These are phyloP conservation scores for Cenopis cana DNA, from an alignment of 2,888 invertebrate species.

Conservation along the genomic window DNA sequence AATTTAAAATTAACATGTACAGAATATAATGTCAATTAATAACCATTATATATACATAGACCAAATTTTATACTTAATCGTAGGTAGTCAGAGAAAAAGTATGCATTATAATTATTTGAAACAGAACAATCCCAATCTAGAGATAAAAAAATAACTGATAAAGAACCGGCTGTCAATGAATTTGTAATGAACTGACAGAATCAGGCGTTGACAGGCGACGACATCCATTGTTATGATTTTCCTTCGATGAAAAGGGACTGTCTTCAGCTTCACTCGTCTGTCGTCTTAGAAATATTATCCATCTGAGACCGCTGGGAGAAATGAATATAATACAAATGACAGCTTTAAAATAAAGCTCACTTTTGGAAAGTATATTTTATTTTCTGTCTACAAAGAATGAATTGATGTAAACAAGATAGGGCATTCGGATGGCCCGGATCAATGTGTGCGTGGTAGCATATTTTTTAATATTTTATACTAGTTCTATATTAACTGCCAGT, in stretches of 20 bases:
- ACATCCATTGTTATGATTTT: constrained; percentile 65
- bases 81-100: too few relatives aligned
- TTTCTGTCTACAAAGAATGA: constrained; percentile 8
- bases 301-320: constrained; percentile 54
- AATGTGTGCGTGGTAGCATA: not conserved
- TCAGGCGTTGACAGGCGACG: constrained; percentile 67
- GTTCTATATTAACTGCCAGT: too few relatives aligned
- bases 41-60: too few relatives aligned
- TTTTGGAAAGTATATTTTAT: constrained; percentile 45
- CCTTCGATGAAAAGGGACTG: constrained; percentile 59
- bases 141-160: constrained; percentile 18
- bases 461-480: not conserved
- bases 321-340: constrained; percentile 57
- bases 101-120: not conserved
- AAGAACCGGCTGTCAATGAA: constrained; percentile 45
- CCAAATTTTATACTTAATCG: too few relatives aligned
- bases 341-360: constrained; percentile 60
- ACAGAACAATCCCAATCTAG: not conserved
- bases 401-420: constrained; percentile 19
- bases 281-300: constrained; percentile 55
- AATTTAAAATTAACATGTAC: too few relatives aligned
- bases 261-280: constrained; percentile 62
- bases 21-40: too few relatives aligned
- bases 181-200: constrained; percentile 56
- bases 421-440: not conserved